phyloP scores from a whole-genome alignment of 2,888 invertebrate species.

The Drosophila helvetica region DNA sequence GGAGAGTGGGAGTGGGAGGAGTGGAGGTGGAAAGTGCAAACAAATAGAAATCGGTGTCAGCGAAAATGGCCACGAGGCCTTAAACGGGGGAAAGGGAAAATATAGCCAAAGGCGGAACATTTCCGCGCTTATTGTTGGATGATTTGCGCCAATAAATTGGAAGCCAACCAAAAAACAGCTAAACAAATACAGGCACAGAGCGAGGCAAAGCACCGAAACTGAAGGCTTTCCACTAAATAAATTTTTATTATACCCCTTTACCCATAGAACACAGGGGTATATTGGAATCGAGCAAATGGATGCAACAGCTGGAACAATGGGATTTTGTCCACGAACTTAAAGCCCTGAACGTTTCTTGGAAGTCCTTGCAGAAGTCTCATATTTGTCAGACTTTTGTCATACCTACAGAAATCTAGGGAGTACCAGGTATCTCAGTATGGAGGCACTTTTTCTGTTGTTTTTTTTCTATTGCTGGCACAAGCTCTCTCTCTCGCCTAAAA shows the following conservation, averaged over 20 bases:
- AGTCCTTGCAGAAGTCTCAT: background rate
- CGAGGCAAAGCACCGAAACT: slow-evolving; percentile 23
- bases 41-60: slow-evolving; percentile 67
- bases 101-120: slow-evolving; percentile 34
- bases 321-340: too few species aligned
- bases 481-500: background rate
- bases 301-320: too few species aligned
- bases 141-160: slow-evolving; percentile 62
- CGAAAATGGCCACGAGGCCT: slow-evolving; percentile 43
- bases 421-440: background rate
- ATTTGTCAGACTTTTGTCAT: background rate
- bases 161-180: slow-evolving; percentile 28
- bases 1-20: background rate
- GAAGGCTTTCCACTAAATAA: slow-evolving; percentile 57
- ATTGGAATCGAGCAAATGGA: background rate
- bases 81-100: slow-evolving; percentile 12
- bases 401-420: background rate
- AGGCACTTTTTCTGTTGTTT: background rate
- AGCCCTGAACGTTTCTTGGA: too few species aligned
- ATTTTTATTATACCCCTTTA: slow-evolving; percentile 52
- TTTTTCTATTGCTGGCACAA: slow-evolving; percentile 25
- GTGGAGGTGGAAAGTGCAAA: slow-evolving; percentile 38
- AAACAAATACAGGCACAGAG: slow-evolving; percentile 17
- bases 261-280: background rate
- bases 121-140: slow-evolving; percentile 32